phyloP scores from a whole-genome alignment of 37 sponge, comb jelly and placozoan genomes.

The Petrosia ficiformis region DNA sequence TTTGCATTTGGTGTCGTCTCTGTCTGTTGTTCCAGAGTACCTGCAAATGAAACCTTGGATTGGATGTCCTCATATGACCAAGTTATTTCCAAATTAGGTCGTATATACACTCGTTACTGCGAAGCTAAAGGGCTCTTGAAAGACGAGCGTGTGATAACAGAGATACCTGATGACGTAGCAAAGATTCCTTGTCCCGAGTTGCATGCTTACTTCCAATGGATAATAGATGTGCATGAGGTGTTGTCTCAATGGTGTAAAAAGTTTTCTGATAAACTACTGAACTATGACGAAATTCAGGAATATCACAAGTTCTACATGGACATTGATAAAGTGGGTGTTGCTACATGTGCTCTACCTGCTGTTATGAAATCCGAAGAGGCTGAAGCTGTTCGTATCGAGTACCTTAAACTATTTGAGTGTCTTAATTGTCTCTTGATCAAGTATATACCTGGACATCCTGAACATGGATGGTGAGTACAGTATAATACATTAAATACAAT shows the following conservation, averaged over 20 bases:
- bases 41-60: constrained; percentile 2
- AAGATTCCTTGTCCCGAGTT: constrained; percentile 10
- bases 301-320: background rate
- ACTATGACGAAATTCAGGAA: constrained; percentile 1
- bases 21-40: constrained; percentile 38
- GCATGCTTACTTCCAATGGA: constrained; percentile 18
- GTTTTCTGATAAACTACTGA: background rate
- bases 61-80: constrained; percentile 3
- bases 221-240: constrained; percentile 5
- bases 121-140: background rate
- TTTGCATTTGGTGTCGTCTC: constrained; percentile 51
- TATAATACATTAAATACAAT: background rate
- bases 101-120: constrained; percentile 34
- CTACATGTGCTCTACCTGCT: background rate
- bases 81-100: constrained; percentile 33
- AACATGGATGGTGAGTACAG: constrained; percentile 14
- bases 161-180: constrained; percentile 23
- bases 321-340: background rate
- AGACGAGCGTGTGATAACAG: background rate
- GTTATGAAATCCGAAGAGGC: constrained; percentile 17
- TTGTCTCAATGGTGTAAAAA: constrained; percentile 2
- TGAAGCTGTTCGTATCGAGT: constrained; percentile 4
- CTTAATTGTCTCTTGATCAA: constrained; percentile 25
- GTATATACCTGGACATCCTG: constrained; percentile 35
- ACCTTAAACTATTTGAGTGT: constrained; percentile 17